Percentiles rank a stretch among this genome's conserved stretches.
These are phyloP conservation scores for Caenorhabditis panamensis DNA, from an alignment of 2,888 invertebrate genomes.

Conservation along the genomic window DNA sequence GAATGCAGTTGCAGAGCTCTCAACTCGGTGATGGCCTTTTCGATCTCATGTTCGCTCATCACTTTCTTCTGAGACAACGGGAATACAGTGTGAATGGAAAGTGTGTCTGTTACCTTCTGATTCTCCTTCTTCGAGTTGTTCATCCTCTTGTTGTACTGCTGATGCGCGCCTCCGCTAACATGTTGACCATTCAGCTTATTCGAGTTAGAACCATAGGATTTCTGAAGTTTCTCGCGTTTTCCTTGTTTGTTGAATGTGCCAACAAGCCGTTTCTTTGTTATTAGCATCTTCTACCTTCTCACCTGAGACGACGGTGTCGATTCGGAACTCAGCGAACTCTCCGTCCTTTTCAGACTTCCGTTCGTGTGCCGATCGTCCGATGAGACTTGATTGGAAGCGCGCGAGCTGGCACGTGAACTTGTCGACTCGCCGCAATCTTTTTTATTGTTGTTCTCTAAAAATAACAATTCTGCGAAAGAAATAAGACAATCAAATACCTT, in stretches of 20 bases:
- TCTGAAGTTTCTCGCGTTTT: conserved; percentile 30
- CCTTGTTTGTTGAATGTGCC: conserved; percentile 29
- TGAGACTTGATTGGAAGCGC: conserved; percentile 59
- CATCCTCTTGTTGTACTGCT: conserved; percentile 56
- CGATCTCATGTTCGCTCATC: conserved; percentile 66
- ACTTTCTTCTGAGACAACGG: conserved; percentile 63
- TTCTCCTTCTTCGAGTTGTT: conserved; percentile 56
- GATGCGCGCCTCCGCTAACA: conserved; percentile 42
- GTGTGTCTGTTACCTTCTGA: conserved; percentile 39
- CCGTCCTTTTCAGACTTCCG: conserved; percentile 64
- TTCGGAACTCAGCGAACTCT: conserved; percentile 68
- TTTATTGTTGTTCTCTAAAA: conserved; percentile 69
- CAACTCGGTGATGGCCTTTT: conserved; percentile 62
- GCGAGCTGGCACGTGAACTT: conserved; percentile 66
- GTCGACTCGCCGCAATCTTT: conserved; percentile 63
- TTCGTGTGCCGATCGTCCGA: conserved; percentile 50
- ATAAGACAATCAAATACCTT: conserved; percentile 17
- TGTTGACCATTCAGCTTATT: conserved; percentile 65
- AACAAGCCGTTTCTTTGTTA: too few species aligned
- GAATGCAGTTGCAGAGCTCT: conserved; percentile 61
- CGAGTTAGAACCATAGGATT: conserved; percentile 64
- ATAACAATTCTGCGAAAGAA: not conserved
- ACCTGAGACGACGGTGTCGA: conserved; percentile 67
- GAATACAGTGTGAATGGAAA: not conserved
- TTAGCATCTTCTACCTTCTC: not conserved